Percentiles rank a stretch among this genome's conserved stretches.
phyloP scores from a whole-genome alignment of 2,888 invertebrate species.

The Pantelozetes paolii region DNA sequence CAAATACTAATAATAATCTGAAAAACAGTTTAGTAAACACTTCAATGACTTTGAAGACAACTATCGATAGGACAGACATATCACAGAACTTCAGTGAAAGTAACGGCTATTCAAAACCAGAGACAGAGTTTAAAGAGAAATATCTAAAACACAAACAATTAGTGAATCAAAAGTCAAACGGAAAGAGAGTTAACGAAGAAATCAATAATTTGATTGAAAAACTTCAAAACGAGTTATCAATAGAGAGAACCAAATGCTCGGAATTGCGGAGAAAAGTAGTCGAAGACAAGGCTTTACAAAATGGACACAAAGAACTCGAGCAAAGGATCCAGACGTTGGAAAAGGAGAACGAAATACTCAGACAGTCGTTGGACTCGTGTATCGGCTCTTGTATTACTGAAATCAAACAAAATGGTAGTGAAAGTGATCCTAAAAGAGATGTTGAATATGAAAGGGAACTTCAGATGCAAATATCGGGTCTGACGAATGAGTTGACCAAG shows the following conservation, averaged over 20 bases:
- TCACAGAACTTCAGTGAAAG: constrained; percentile 1
- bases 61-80: background rate
- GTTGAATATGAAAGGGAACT: background rate
- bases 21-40: constrained; percentile 22
- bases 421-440: background rate
- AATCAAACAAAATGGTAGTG: background rate
- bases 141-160: constrained; percentile 27
- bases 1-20: constrained; percentile 5
- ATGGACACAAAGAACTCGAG: constrained; percentile 37
- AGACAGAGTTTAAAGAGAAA: constrained; percentile 18
- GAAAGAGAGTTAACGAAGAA: constrained; percentile 23
- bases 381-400: constrained; percentile 38
- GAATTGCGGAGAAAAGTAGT: constrained; percentile 30
- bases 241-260: constrained; percentile 12
- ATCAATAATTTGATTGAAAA: constrained; percentile 29
- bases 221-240: constrained; percentile 14
- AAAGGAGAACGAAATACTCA: constrained; percentile 41
- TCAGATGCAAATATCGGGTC: constrained; percentile 2
- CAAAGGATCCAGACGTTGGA: constrained; percentile 37
- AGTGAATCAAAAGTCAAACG: constrained; percentile 6
- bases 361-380: constrained; percentile 37
- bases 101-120: background rate
- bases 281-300: background rate
- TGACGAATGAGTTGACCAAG: background rate
- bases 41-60: constrained; percentile 9